Conservation (phyloP, 1,140 invertebrate species). For the Drosophila auraria region DNA sequence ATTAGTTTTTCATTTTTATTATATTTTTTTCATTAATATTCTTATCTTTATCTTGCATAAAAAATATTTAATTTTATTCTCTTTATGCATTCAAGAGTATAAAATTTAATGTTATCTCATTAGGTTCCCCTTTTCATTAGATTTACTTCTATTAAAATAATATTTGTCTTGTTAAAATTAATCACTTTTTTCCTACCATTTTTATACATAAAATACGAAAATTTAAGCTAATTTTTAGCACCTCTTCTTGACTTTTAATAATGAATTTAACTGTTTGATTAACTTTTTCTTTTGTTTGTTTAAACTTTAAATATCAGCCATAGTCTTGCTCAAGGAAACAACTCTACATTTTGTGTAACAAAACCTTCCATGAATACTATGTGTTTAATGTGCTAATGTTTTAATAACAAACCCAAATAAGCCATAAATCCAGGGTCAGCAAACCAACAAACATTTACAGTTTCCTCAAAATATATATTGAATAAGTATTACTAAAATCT, state of each 20-base stretch:
- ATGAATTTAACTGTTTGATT: neutral
- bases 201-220: neutral
- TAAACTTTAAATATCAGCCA: neutral
- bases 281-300: neutral
- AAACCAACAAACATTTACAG: constrained; percentile 3
- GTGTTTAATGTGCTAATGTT: neutral
- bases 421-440: neutral
- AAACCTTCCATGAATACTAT: neutral
- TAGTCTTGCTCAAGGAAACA: neutral
- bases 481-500: constrained; percentile 43
- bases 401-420: neutral
- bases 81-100: no score
- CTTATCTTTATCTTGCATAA: neutral
- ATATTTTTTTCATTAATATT: no score
- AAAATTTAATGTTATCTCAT: no score
- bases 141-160: neutral
- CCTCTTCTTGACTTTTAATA: neutral
- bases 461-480: constrained; percentile 8
- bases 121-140: neutral
- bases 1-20: no score
- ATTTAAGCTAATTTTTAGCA: neutral
- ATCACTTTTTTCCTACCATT: neutral
- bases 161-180: neutral
- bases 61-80: neutral
- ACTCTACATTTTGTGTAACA: neutral